Evolutionary conservation across 2,888 invertebrate genomes (phyloP).

Genomic region (Callyntrura sp.): DNA sequence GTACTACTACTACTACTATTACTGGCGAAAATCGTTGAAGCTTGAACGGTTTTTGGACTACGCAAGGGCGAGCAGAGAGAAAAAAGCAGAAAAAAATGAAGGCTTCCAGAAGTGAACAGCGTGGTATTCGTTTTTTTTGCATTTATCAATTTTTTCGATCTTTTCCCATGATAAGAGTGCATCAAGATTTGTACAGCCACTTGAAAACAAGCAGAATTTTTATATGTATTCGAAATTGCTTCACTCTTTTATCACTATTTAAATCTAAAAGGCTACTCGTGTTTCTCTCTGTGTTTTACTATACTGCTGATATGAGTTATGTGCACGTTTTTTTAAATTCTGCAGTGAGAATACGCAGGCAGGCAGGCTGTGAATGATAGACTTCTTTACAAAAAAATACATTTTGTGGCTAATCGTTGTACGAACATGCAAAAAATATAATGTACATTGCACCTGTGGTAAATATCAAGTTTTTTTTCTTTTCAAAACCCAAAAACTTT

Average conservation of each 20-base stretch:
- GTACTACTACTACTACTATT: no score
- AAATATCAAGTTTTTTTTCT: slow-evolving; percentile 41
- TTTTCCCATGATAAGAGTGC: slow-evolving; percentile 74
- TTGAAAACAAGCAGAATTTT: slow-evolving; percentile 75
- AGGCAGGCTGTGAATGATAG: not conserved
- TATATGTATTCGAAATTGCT: slow-evolving; percentile 77
- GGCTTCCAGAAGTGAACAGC: slow-evolving; percentile 66
- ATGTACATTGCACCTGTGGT: slow-evolving; percentile 16
- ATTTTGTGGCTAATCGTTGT: not conserved
- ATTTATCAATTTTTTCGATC: slow-evolving; percentile 47
- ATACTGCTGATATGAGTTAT: slow-evolving; percentile 66
- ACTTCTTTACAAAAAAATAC: slow-evolving; percentile 15
- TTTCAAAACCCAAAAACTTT: slow-evolving; percentile 24
- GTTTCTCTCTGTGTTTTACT: slow-evolving; percentile 67
- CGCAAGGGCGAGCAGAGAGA: not conserved
- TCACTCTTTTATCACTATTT: slow-evolving; percentile 70
- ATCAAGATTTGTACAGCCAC: slow-evolving; percentile 71
- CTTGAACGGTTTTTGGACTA: not conserved
- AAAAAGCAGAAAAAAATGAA: not conserved
- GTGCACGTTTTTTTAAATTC: slow-evolving; percentile 30
- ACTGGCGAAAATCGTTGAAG: slow-evolving; percentile 18
- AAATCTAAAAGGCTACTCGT: slow-evolving; percentile 79
- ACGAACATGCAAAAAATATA: slow-evolving; percentile 5
- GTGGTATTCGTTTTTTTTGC: slow-evolving; percentile 61
- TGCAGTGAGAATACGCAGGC: not conserved